Evolutionary conservation across 2,797 vertebrate species (phyloP), one percentile per base, ranked within the genome.

Genomic region (Pagetopsis macropterus): DNA sequence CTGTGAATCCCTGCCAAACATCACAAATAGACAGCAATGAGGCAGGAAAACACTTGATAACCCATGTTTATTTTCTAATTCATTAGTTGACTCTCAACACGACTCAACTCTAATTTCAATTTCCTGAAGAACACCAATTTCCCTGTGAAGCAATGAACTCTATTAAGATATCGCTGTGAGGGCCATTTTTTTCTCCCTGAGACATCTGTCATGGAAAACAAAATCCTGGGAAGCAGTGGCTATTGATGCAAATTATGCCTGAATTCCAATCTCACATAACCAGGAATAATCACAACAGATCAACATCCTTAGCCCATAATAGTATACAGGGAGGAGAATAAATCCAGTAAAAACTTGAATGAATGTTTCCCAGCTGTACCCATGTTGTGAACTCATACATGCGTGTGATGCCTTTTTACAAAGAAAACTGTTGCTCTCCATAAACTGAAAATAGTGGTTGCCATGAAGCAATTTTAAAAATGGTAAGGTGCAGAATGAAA

Each of bases 41-140:
- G 49, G 51, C 40, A 17, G 23, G 27, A 84, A 73, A 44, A 74
- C 79, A 75, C 65, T 71, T 58, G 49, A 75, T 76, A 76, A 74
- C 63, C 67, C 27, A n/a, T 65, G 52, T 72, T 76, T 75, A 78
- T 87, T 78, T 72, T 64, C 69, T 33, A 60, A 75, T 85, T 76
- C 37, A 48, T 19, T 72, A 19, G 71, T 63, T 45, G 21, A 81
- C 67, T 72, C 19, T 43, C 51, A 8, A 58, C 67, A 61, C 65
- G 50, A 75, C 69, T 79, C 59, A 73, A 68, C 51, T 75, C 50
- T 27, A 45, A 66, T 81, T 83, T 76, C 45, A 63, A 80, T 82
- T 84, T 83, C 13, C 43, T 58, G 41, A 52, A 14, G 21, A 57
- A 74, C 48, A 78, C 68, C 67, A 70, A 57, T 62, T 51, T 72